Base-by-base conservation (phyloP, 2,888 invertebrate species). In the Acleris holmiana region DNA sequence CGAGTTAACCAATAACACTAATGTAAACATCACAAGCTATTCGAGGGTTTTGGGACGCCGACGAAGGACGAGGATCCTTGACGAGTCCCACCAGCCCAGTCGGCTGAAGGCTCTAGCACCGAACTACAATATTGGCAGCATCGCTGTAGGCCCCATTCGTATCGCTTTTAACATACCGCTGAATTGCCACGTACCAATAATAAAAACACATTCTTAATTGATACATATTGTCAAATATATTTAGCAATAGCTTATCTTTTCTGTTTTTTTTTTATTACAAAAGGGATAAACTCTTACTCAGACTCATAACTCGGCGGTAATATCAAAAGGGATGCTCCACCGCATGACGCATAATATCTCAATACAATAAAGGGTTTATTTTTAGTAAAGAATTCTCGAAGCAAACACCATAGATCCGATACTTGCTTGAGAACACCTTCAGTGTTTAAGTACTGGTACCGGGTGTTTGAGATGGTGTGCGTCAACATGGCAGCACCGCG, bases 11-110 rank as follows among this genome's bases (percentile, higher is more conserved):
- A 7, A 44, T 44, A 44, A 44, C 62, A 54, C 60, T 35, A 35
- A 35, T 13, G 35, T 60, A 66, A 66, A 55, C 50, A 51, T 35
- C 41, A 29, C 50, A 59, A 59, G 25, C 59, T 50, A 59, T 51
- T 59, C 50, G 59, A 59, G 51, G 41, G 50, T 50, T 59, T 48
- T 15, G 35, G 50, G 35, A 59, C 5, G 21, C 21, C 18, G 49
- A 8, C 49, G 15, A 2, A 2, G 6, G 21, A 23, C 49, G 17
- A 23, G 40, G 23, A 10, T n/a, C 13, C 21, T 17, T 5, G 2
- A 57, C 13, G 29, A 15, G 41, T 44, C 59, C 18, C n/a, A 5
- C 49, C 25, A 6, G 8, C 3, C 35, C 35, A 8, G 5, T 15
- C 25, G 44, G 17, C 41, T n/a, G 13, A 6, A n/a, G 18, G 8